Conservation (phyloP, 2,113 vertebrate genomes). For the Dolichallabes microphthalmus region DNA sequence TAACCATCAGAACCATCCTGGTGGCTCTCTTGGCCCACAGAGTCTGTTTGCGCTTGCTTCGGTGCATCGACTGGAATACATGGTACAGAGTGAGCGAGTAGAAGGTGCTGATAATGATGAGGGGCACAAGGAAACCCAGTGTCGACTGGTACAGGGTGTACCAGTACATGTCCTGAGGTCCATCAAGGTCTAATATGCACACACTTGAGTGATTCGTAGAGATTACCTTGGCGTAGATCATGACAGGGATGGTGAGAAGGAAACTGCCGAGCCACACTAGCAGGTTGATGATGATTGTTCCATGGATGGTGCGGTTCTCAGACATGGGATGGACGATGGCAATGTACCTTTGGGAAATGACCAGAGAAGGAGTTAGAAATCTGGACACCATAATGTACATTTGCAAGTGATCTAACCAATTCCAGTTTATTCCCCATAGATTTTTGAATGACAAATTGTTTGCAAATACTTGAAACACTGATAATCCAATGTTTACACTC, state of each 20-base stretch:
- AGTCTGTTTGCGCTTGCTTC: constrained; percentile 76
- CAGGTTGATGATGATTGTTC: constrained; percentile 75
- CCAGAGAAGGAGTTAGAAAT: constrained; percentile 23
- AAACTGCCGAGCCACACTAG: constrained; percentile 78
- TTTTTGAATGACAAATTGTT: neutral
- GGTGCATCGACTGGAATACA: constrained; percentile 78
- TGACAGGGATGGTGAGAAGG: constrained; percentile 75
- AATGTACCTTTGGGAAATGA: constrained; percentile 66
- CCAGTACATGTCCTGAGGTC: constrained; percentile 79
- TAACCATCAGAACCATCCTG: constrained; percentile 79
- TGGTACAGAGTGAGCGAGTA: constrained; percentile 79
- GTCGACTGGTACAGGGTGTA: constrained; percentile 80
- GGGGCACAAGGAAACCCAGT: constrained; percentile 76
- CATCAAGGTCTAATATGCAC: constrained; percentile 74
- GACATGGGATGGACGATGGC: constrained; percentile 78
- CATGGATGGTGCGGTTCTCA: constrained; percentile 74
- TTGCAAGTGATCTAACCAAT: neutral
- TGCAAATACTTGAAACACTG: neutral
- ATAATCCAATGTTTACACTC: neutral
- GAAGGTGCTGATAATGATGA: constrained; percentile 79
- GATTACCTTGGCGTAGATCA: constrained; percentile 74
- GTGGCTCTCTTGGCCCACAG: constrained; percentile 76
- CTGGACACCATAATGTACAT: neutral
- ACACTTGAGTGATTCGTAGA: constrained; percentile 63
- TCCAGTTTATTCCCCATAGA: neutral